These are phyloP conservation scores for Condylostylus longicornis DNA, from an alignment of 1,140 invertebrate species.

Conservation along the genomic window DNA sequence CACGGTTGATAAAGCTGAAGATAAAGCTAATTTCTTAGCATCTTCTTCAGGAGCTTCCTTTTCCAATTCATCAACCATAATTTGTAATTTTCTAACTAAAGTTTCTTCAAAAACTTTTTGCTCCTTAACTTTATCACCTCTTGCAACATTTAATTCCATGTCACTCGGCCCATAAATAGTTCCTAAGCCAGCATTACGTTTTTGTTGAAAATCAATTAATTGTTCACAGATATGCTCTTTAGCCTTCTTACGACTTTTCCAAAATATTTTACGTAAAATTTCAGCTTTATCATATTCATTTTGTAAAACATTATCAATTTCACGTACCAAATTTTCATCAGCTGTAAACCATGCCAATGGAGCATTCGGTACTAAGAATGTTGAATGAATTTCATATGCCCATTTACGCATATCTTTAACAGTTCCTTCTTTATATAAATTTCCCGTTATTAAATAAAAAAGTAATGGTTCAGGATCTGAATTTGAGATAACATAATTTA, in stretches of 20 bases:
- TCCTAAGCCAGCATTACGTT: slow-evolving; percentile 76
- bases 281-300: slow-evolving; percentile 78
- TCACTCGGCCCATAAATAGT: slow-evolving; percentile 82
- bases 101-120: slow-evolving; percentile 54
- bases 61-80: slow-evolving; percentile 52
- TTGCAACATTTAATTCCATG: slow-evolving; percentile 59
- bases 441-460: slow-evolving; percentile 77
- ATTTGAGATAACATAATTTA: slow-evolving; percentile 76
- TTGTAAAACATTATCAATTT: slow-evolving; percentile 72
- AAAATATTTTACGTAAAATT: slow-evolving; percentile 72
- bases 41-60: slow-evolving; percentile 44
- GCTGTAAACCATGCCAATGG: slow-evolving; percentile 68
- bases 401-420: slow-evolving; percentile 84
- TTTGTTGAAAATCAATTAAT: slow-evolving; percentile 77
- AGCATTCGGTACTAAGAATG: slow-evolving; percentile 81
- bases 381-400: slow-evolving; percentile 96
- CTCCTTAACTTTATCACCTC: slow-evolving; percentile 67
- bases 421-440: slow-evolving; percentile 68
- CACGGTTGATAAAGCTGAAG: slow-evolving; percentile 64
- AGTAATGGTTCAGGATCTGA: slow-evolving; percentile 70
- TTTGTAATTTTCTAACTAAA: slow-evolving; percentile 58
- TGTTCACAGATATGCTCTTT: slow-evolving; percentile 76
- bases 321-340: slow-evolving; percentile 64
- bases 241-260: slow-evolving; percentile 67
- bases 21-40: slow-evolving; percentile 51